These are phyloP conservation scores for Physella acuta DNA, from an alignment of 1,140 invertebrate species.

Conservation along the genomic window DNA sequence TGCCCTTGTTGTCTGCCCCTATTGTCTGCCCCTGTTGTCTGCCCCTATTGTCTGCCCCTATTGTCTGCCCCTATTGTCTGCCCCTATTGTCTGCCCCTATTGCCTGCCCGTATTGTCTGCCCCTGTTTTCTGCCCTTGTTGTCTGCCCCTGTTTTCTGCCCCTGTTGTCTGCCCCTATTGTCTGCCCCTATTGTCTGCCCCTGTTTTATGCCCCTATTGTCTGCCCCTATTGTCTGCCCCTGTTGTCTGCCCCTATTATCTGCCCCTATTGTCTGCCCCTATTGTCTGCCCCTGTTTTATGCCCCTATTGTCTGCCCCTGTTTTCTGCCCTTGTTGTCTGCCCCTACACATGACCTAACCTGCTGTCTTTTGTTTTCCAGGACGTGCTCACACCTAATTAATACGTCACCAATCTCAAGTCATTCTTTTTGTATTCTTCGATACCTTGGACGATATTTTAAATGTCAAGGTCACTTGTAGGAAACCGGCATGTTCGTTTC, in stretches of 20 bases:
- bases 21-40: neutral
- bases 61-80: neutral
- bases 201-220: neutral
- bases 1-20: neutral
- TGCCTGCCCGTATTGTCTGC: neutral
- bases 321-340: too few species aligned
- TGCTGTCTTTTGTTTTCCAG: too few species aligned
- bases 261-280: too few species aligned
- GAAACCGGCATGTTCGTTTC: conserved; percentile 18
- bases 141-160: neutral
- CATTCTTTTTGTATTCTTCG: too few species aligned
- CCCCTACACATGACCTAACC: too few species aligned
- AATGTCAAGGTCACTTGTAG: neutral
- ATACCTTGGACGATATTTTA: too few species aligned
- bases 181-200: neutral
- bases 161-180: neutral
- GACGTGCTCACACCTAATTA: too few species aligned
- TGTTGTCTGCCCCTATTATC: too few species aligned
- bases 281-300: too few species aligned
- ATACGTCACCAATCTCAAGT: too few species aligned
- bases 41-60: neutral
- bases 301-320: too few species aligned
- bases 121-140: neutral
- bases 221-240: too few species aligned
- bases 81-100: neutral